These are phyloP conservation scores for Schrankia costaestrigalis DNA, from an alignment of 2,888 invertebrate species.

Conservation along the genomic window DNA sequence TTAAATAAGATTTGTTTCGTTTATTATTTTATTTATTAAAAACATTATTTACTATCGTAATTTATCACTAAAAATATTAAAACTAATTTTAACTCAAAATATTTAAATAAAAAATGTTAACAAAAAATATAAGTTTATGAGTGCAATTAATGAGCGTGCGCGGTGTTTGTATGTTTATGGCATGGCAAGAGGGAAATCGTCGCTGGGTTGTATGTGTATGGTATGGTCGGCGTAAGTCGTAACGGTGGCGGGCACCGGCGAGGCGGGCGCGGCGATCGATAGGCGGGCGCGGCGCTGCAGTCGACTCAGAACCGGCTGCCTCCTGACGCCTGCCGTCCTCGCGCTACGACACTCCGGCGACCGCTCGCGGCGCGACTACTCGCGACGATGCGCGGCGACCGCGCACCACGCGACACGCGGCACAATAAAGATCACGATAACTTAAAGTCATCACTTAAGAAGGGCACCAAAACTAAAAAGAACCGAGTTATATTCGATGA, in stretches of 20 bases:
- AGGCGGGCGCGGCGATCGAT: constrained; percentile 60
- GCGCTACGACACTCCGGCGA: constrained; percentile 48
- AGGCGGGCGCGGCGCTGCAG: constrained; percentile 69
- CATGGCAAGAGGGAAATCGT: constrained; percentile 27
- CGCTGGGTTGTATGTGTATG: constrained; percentile 21
- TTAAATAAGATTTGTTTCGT: too few species aligned
- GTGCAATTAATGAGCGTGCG: constrained; percentile 33
- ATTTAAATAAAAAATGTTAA: background rate
- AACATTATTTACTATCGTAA: too few species aligned
- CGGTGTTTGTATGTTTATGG: constrained; percentile 28
- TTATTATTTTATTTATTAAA: too few species aligned
- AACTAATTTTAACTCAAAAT: too few species aligned
- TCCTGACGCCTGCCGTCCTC: constrained; percentile 18
- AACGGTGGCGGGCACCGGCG: constrained; percentile 39
- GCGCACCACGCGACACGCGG: constrained; percentile 72
- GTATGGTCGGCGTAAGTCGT: constrained; percentile 24
- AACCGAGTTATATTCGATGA: constrained; percentile 94
- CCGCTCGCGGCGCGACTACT: constrained; percentile 55
- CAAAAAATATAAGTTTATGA: constrained; percentile 5
- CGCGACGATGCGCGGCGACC: constrained; percentile 78
- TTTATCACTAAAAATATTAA: too few species aligned
- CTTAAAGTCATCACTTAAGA: constrained; percentile 88
- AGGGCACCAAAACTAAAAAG: constrained; percentile 85
- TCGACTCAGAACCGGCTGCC: constrained; percentile 47
- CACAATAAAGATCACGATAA: constrained; percentile 83